A percentile compares a stretch with the other conserved stretches of the same genome.
Conservation (phyloP, 2,888 invertebrate species). For the Calameuta idolon region DNA sequence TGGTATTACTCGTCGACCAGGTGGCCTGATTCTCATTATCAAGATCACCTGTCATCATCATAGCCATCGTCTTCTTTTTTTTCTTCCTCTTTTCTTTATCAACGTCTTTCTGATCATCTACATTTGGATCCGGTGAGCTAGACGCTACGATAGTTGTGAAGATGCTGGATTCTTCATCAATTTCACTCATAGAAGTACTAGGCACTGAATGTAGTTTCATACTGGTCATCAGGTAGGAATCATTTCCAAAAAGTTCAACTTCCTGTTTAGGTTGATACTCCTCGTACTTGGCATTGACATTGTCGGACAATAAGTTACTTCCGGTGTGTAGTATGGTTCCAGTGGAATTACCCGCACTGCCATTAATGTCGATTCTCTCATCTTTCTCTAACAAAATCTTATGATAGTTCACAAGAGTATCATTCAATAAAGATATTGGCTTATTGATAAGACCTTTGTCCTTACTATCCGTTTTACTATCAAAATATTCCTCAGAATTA, state of each 20-base stretch:
- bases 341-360: neutral
- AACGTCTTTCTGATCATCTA: neutral
- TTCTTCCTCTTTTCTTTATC: neutral
- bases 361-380: slow-evolving; percentile 13
- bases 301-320: neutral
- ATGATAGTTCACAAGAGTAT: slow-evolving; percentile 52
- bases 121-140: neutral
- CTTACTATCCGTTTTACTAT: neutral
- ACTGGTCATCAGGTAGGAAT: neutral
- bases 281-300: neutral
- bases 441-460: neutral
- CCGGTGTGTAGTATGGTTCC: neutral
- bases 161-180: neutral
- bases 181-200: neutral
- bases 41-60: neutral
- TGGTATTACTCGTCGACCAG: neutral
- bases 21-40: neutral
- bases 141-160: neutral
- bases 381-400: neutral
- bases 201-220: neutral
- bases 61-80: neutral
- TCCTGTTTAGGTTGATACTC: neutral
- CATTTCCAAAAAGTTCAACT: neutral
- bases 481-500: neutral
- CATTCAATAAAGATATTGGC: slow-evolving; percentile 49